phyloP scores from a whole-genome alignment of 2,888 invertebrate genomes.

The Tiliacea citrago region DNA sequence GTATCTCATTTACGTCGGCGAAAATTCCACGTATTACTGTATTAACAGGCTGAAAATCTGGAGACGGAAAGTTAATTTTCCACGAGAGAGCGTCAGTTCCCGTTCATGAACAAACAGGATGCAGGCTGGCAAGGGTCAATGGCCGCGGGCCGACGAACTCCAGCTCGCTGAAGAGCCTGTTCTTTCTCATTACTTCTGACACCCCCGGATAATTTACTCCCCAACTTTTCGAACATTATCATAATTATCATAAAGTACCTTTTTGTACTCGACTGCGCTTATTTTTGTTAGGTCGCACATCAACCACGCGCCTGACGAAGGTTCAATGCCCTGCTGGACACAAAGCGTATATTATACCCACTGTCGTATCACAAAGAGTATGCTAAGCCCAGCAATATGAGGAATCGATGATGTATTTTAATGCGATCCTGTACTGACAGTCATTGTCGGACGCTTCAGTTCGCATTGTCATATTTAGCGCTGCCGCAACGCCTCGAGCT shows the following conservation, averaged over 20 bases:
- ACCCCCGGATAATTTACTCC: constrained; percentile 40
- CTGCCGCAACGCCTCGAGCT: background rate
- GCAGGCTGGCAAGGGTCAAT: constrained; percentile 72
- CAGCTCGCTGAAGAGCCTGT: constrained; percentile 26
- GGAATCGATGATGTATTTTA: constrained; percentile 40
- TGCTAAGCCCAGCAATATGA: constrained; percentile 28
- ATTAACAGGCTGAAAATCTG: constrained; percentile 27
- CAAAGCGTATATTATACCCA: constrained; percentile 24
- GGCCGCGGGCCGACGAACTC: constrained; percentile 69
- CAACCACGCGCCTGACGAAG: constrained; percentile 10
- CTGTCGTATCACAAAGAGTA: constrained; percentile 39
- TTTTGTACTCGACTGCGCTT: constrained; percentile 29
- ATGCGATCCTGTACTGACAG: constrained; percentile 34
- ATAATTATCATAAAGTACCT: constrained; percentile 20
- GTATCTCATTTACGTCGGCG: constrained; percentile 14
- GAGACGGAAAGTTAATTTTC: constrained; percentile 55
- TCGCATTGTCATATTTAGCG: constrained; percentile 18
- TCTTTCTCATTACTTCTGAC: constrained; percentile 50
- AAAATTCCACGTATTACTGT: constrained; percentile 23
- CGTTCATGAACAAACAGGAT: constrained; percentile 54
- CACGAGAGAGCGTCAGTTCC: constrained; percentile 43
- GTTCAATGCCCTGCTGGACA: constrained; percentile 28
- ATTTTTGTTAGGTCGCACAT: constrained; percentile 19
- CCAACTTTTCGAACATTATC: constrained; percentile 33
- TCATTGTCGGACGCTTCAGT: constrained; percentile 23